Evolutionary conservation across 2,113 vertebrate genomes (phyloP).

Genomic region (Laticauda colubrina): DNA sequence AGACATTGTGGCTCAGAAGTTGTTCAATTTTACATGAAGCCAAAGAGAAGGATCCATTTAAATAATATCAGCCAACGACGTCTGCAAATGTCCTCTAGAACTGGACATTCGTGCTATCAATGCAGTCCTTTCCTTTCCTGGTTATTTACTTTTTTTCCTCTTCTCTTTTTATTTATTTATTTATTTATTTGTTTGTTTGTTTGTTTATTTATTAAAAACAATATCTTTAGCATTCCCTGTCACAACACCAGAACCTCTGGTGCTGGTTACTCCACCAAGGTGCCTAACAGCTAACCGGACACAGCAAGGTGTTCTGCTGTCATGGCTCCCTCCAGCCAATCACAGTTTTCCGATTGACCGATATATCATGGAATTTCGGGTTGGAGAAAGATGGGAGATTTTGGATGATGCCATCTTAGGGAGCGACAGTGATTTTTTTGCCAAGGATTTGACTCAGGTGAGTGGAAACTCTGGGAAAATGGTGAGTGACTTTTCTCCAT

Average conservation of each 20-base stretch:
- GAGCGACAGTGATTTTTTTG: constrained; percentile 88
- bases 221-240: constrained; percentile 84
- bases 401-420: constrained; percentile 88
- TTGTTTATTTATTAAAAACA: not conserved
- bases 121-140: not conserved
- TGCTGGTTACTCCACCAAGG: constrained; percentile 99
- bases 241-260: constrained; percentile 98
- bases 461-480: constrained; percentile 6
- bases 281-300: constrained; percentile 99
- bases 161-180: not conserved
- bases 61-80: not conserved
- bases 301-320: constrained; percentile 96
- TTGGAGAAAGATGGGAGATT: constrained; percentile 94
- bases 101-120: not conserved
- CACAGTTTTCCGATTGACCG: constrained; percentile 93
- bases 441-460: constrained; percentile 96
- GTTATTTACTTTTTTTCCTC: not conserved
- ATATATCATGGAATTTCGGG: constrained; percentile 95
- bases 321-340: constrained; percentile 97
- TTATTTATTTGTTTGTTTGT: not conserved
- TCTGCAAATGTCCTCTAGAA: not conserved
- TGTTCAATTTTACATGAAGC: not conserved
- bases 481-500: not conserved
- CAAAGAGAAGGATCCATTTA: not conserved
- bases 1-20: not conserved